A percentile compares a stretch with the other conserved stretches of the same genome.
These are phyloP conservation scores for Heliothis peltigera DNA, from an alignment of 2,888 invertebrate genomes.

Conservation along the genomic window DNA sequence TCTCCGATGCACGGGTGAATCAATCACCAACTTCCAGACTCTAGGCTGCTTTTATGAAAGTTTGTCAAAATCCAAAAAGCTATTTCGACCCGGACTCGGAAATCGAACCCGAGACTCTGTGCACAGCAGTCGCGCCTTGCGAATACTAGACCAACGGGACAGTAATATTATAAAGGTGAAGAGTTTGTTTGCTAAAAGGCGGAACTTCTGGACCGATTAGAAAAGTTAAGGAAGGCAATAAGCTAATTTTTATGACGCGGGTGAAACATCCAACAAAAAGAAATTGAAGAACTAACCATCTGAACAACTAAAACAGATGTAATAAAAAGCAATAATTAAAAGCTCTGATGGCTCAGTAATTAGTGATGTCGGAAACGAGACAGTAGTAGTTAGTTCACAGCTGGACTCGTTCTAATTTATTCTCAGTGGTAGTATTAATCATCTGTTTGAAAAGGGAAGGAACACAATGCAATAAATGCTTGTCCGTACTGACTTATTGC, in stretches of 20 bases:
- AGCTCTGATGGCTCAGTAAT: conserved; percentile 48
- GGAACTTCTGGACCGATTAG: too few species aligned
- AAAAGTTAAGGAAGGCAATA: too few species aligned
- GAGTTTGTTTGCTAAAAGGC: too few species aligned
- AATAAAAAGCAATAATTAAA: conserved; percentile 40
- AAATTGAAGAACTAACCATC: conserved; percentile 11
- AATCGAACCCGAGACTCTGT: too few species aligned
- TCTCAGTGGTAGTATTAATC: conserved; percentile 46
- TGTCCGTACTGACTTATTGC: conserved; percentile 51
- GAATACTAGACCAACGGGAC: too few species aligned
- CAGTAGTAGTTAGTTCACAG: conserved; percentile 50
- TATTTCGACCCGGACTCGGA: too few species aligned
- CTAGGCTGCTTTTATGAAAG: too few species aligned
- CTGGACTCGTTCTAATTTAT: conserved; percentile 54
- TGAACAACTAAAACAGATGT: conserved; percentile 25
- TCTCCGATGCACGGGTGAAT: too few species aligned
- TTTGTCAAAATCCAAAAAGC: too few species aligned
- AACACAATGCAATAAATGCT: conserved; percentile 55
- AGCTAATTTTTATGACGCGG: not conserved
- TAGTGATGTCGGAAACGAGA: conserved; percentile 51
- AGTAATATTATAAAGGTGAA: too few species aligned
- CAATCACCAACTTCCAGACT: too few species aligned
- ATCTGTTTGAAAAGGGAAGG: conserved; percentile 36
- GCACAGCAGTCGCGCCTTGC: too few species aligned
- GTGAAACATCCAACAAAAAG: not conserved